Conservation (phyloP, 2,888 invertebrate genomes). For the Drosophila pegasa region DNA sequence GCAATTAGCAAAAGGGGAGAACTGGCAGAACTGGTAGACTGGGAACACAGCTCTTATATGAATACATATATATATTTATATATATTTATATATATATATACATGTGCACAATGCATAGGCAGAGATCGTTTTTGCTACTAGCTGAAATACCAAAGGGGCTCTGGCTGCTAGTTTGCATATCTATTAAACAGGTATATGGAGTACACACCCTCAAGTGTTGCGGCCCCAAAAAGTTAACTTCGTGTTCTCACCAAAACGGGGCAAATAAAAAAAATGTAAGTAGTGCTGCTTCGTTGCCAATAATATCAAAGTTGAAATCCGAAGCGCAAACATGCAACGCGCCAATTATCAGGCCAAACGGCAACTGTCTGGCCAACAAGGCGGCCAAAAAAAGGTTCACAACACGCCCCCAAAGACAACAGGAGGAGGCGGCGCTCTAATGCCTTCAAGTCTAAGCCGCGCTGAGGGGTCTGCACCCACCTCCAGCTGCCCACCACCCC, state of each 20-base stretch:
- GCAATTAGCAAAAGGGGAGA: constrained; percentile 57
- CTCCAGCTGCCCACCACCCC: constrained; percentile 25
- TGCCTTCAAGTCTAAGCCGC: neutral
- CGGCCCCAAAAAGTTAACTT: constrained; percentile 25
- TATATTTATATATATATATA: neutral
- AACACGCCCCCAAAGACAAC: constrained; percentile 25
- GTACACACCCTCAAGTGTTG: constrained; percentile 47
- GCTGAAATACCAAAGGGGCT: constrained; percentile 58
- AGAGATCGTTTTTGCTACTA: constrained; percentile 4
- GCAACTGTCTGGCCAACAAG: constrained; percentile 51
- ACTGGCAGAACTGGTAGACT: constrained; percentile 42
- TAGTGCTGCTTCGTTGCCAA: constrained; percentile 19
- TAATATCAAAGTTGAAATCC: constrained; percentile 75
- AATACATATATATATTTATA: neutral
- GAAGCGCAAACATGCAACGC: constrained; percentile 65
- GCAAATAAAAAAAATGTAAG: constrained; percentile 16
- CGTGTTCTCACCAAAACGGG: constrained; percentile 63
- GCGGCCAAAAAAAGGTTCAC: constrained; percentile 51
- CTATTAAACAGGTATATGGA: constrained; percentile 35
- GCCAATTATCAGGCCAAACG: constrained; percentile 64
- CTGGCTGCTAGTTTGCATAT: constrained; percentile 60
- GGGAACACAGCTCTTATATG: constrained; percentile 23
- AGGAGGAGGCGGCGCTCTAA: neutral
- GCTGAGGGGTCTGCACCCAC: constrained; percentile 9
- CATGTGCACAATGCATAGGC: constrained; percentile 31